These are phyloP conservation scores for Neotoxoptera formosana DNA, from an alignment of 1,140 invertebrate genomes.

Conservation along the genomic window DNA sequence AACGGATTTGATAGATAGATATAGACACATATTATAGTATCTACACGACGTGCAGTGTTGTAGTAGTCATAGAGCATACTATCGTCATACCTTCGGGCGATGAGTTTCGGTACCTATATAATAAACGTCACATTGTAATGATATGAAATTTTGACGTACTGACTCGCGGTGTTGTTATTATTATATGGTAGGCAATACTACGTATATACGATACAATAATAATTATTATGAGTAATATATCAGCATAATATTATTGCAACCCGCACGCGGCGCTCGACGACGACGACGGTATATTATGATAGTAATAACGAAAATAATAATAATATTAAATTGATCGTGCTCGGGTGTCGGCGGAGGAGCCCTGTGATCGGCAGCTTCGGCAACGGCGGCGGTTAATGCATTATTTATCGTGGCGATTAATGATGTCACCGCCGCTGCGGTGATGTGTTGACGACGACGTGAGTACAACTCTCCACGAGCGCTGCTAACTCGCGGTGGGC, in stretches of 20 bases:
- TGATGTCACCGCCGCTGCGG: neutral
- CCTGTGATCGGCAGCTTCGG: neutral
- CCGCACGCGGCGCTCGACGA: neutral
- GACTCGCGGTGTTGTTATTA: neutral
- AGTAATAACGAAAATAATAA: neutral
- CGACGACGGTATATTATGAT: neutral
- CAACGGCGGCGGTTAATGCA: neutral
- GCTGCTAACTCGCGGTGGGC: neutral
- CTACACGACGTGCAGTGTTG: too few relatives aligned
- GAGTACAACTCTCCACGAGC: neutral
- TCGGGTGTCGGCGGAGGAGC: neutral
- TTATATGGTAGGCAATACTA: neutral
- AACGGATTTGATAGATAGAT: too few relatives aligned
- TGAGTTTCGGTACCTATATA: neutral
- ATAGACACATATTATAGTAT: too few relatives aligned
- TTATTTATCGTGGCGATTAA: slow-evolving; percentile 30
- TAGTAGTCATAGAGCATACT: neutral
- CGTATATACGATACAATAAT: neutral
- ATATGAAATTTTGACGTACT: neutral
- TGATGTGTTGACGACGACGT: neutral
- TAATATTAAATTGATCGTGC: neutral
- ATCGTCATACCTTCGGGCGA: neutral
- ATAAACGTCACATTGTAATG: neutral
- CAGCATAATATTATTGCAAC: neutral
- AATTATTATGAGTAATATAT: neutral